Evolutionary conservation across 2,797 vertebrate species (phyloP).

Genomic region (Siniperca undulata): DNA sequence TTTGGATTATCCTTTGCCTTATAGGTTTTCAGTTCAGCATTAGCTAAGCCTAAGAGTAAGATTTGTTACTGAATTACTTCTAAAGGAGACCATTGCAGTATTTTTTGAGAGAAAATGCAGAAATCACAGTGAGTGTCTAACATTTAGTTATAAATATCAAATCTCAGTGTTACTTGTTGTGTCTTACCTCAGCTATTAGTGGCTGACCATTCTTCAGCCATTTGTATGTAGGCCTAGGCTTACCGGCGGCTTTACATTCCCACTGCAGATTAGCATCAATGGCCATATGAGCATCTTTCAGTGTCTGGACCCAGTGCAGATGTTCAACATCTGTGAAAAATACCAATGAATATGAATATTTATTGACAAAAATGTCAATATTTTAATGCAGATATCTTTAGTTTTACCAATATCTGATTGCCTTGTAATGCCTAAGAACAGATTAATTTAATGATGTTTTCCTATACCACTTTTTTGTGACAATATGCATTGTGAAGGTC

Average conservation of each 20-base stretch:
- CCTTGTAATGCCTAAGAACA: not conserved
- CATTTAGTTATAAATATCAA: not conserved
- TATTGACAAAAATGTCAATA: not conserved
- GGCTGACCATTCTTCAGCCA: slow-evolving; percentile 91
- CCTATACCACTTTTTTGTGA: not conserved
- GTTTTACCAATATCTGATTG: not conserved
- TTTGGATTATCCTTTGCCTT: not conserved
- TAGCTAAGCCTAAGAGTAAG: not conserved
- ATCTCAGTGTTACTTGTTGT: not conserved
- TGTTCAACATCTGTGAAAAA: slow-evolving; percentile 84
- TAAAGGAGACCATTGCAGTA: not conserved
- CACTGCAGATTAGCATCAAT: slow-evolving; percentile 90
- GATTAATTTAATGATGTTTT: not conserved
- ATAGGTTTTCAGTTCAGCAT: not conserved
- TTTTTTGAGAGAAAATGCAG: not conserved
- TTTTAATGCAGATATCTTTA: not conserved
- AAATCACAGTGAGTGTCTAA: not conserved
- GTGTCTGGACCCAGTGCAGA: slow-evolving; percentile 89
- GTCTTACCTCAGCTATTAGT: slow-evolving; percentile 84
- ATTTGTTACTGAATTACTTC: not conserved
- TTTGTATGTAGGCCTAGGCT: slow-evolving; percentile 86
- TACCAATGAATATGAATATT: slow-evolving; percentile 14
- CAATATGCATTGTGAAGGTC: not conserved
- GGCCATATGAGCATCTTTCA: slow-evolving; percentile 88
- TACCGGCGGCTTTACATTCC: slow-evolving; percentile 90